These are phyloP conservation scores for Eupithecia centaureata DNA, from an alignment of 2,888 invertebrate species.

Conservation along the genomic window DNA sequence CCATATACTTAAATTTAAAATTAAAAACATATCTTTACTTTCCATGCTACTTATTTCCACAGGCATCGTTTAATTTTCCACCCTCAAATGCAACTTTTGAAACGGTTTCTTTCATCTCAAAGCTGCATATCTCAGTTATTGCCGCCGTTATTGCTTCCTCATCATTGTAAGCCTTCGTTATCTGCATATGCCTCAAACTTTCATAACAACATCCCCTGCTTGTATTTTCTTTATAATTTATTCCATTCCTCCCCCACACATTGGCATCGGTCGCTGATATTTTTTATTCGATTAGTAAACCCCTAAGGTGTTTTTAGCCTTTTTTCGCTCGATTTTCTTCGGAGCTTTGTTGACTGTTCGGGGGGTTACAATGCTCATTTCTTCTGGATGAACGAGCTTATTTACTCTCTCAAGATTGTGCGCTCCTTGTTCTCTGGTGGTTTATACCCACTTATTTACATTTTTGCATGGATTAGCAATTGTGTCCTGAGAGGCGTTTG, in stretches of 20 bases:
- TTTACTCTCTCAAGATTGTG: constrained; percentile 67
- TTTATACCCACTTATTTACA: constrained; percentile 34
- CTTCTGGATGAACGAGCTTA: constrained; percentile 81
- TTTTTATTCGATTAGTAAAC: constrained; percentile 86
- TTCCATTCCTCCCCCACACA: constrained; percentile 82
- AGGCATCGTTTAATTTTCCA: constrained; percentile 6
- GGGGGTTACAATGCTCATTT: constrained; percentile 81
- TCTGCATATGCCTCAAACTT: constrained; percentile 72
- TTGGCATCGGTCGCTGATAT: constrained; percentile 84
- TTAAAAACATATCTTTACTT: background rate
- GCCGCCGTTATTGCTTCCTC: constrained; percentile 37
- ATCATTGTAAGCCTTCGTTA: constrained; percentile 55
- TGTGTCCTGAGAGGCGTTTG: constrained; percentile 5
- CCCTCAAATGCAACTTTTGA: constrained; percentile 18
- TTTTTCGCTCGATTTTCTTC: constrained; percentile 85
- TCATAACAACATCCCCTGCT: constrained; percentile 78
- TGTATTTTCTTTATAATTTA: constrained; percentile 84
- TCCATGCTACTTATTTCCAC: background rate
- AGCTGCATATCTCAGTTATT: constrained; percentile 35
- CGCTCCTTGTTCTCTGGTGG: constrained; percentile 44
- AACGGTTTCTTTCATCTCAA: constrained; percentile 29
- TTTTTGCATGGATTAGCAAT: constrained; percentile 23
- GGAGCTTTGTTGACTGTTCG: constrained; percentile 83
- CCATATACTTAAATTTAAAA: background rate
- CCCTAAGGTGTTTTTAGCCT: constrained; percentile 85